These are phyloP conservation scores for Leucophenga varia DNA, from an alignment of 1,140 invertebrate genomes.

Conservation along the genomic window DNA sequence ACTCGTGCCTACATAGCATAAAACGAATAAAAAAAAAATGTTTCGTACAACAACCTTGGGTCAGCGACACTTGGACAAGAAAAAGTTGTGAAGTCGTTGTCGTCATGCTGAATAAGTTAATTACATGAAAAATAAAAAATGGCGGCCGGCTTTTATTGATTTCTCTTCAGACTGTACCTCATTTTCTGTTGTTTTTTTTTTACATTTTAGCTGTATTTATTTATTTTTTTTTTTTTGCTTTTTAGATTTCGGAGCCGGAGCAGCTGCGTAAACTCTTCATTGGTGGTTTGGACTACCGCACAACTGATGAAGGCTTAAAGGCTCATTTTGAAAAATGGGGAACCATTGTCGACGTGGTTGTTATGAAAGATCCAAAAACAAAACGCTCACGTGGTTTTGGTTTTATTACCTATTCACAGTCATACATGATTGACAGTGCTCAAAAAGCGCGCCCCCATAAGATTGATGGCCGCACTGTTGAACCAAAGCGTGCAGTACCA, in stretches of 20 bases:
- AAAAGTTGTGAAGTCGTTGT: constrained; percentile 12
- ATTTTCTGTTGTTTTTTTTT: constrained; percentile 1
- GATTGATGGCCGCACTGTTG: constrained; percentile 80
- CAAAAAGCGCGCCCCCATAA: constrained; percentile 80
- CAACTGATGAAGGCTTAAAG: constrained; percentile 93
- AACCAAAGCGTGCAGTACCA: constrained; percentile 96
- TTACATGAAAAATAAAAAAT: constrained; percentile 25
- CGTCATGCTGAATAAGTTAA: constrained; percentile 4
- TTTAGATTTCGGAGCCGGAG: constrained; percentile 73
- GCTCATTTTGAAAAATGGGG: constrained; percentile 97
- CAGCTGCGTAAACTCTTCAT: constrained; percentile 96
- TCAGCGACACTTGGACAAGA: constrained; percentile 10
- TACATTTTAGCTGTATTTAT: not conserved
- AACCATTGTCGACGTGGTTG: constrained; percentile 95
- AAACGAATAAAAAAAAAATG: not conserved
- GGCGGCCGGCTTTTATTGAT: constrained; percentile 37
- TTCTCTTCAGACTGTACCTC: constrained; percentile 30
- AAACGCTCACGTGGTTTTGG: constrained; percentile 93
- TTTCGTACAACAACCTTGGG: constrained; percentile 7
- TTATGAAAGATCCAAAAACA: constrained; percentile 97
- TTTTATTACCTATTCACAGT: constrained; percentile 91
- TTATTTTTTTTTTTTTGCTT: constrained; percentile 12
- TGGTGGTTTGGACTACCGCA: constrained; percentile 94
- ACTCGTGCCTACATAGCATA: constrained; percentile 1
- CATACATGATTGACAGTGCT: constrained; percentile 93